Percentiles rank a stretch among this genome's conserved stretches.
These are phyloP conservation scores for Cacatua alba DNA, from an alignment of 2,113 vertebrate genomes.

Conservation along the genomic window DNA sequence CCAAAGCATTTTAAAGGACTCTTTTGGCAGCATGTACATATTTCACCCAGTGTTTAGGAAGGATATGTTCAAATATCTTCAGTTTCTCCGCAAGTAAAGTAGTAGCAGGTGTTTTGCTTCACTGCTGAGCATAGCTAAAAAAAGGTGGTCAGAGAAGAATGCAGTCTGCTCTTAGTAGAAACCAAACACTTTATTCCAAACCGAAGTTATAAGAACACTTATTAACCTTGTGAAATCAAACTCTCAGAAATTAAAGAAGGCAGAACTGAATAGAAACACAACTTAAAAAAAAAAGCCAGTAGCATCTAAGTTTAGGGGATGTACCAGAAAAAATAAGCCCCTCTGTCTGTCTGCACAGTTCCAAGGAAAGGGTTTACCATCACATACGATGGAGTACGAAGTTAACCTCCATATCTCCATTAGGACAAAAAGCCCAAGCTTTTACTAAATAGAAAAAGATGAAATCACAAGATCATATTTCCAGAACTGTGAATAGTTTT, in stretches of 20 bases:
- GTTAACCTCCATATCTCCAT: background rate
- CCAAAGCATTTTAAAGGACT: background rate
- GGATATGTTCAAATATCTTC: background rate
- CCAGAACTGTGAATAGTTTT: conserved; percentile 23
- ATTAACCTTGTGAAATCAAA: background rate
- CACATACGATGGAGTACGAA: background rate
- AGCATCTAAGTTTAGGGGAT: background rate
- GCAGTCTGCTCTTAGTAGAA: conserved; percentile 49
- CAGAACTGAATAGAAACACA: background rate
- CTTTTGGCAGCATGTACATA: background rate
- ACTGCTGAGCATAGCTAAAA: background rate
- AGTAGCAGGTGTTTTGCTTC: conserved; percentile 44
- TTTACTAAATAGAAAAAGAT: conserved; percentile 28
- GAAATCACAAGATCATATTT: conserved; percentile 43
- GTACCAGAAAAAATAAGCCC: background rate
- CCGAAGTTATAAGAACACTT: background rate
- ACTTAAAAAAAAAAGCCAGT: background rate
- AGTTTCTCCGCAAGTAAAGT: background rate
- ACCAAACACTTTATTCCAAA: conserved; percentile 40
- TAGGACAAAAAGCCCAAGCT: conserved; percentile 5
- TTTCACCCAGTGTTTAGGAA: background rate
- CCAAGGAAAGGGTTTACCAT: background rate
- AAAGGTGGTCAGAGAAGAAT: background rate
- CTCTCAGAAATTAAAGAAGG: background rate
- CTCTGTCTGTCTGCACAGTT: background rate